phyloP scores from a whole-genome alignment of 2,113 vertebrate species.

The Pandion haliaetus region DNA sequence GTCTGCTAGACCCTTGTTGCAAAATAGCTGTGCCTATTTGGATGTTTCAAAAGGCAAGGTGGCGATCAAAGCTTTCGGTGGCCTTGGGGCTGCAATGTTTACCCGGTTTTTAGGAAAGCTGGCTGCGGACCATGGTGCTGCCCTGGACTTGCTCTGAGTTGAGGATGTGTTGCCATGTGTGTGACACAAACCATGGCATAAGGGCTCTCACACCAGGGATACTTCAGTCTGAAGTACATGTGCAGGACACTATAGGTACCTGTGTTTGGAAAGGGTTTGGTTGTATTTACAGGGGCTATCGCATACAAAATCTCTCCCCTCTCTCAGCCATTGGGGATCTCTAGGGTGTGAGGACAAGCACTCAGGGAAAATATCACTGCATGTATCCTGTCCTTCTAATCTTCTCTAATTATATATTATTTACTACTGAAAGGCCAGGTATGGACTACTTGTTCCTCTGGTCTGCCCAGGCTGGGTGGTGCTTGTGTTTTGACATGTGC shows the following conservation, averaged over 20 bases:
- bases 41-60: not conserved
- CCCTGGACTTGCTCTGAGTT: not conserved
- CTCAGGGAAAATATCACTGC: not conserved
- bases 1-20: not conserved
- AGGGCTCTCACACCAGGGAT: rapidly evolving
- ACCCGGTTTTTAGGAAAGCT: not conserved
- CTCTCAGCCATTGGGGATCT: not conserved
- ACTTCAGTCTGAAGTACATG: too few relatives aligned
- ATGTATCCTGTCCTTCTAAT: not conserved
- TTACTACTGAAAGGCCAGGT: not conserved
- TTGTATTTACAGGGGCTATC: not conserved
- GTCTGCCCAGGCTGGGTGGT: not conserved
- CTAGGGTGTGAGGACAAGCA: not conserved
- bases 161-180: rapidly evolving
- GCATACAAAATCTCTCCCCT: not conserved
- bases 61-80: not conserved
- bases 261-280: not conserved
- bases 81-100: not conserved
- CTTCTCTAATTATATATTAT: not conserved
- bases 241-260: too few relatives aligned
- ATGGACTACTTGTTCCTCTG: not conserved
- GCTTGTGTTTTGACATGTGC: rapidly evolving
- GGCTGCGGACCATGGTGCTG: not conserved
- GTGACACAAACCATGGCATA: rapidly evolving
- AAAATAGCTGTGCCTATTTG: not conserved